A percentile compares a stretch with the other conserved stretches of the same genome.
phyloP scores from a whole-genome alignment of 2,113 vertebrate genomes.

The Coptodon bakossiorum region DNA sequence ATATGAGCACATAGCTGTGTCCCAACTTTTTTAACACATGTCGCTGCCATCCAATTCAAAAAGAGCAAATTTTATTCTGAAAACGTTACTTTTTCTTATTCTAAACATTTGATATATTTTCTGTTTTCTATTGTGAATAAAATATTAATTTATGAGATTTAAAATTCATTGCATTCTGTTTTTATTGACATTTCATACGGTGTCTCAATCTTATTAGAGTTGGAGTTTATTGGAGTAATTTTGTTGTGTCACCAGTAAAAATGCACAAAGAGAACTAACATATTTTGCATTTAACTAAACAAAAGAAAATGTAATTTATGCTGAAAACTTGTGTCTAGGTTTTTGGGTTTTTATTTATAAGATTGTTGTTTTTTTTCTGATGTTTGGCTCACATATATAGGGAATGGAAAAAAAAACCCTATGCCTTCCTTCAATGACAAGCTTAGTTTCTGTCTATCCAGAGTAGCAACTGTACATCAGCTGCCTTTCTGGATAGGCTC shows the following conservation, averaged over 20 bases:
- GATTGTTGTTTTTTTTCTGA: background rate
- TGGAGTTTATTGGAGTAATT: background rate
- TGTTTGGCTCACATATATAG: background rate
- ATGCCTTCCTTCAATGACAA: constrained; percentile 2
- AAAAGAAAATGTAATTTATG: accelerated
- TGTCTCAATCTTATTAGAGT: background rate
- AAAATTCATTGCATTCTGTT: background rate
- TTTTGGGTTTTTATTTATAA: background rate
- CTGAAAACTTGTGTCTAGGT: background rate
- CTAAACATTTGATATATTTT: accelerated
- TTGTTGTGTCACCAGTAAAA: accelerated
- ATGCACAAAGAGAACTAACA: background rate
- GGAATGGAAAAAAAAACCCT: background rate
- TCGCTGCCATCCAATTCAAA: accelerated
- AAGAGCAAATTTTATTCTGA: accelerated
- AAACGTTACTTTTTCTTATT: accelerated
- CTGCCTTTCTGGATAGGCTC: constrained; percentile 14
- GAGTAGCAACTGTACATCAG: constrained; percentile 41
- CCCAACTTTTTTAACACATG: accelerated
- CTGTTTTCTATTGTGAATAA: background rate
- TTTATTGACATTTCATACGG: accelerated
- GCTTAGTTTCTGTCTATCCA: constrained; percentile 17
- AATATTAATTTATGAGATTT: accelerated
- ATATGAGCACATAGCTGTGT: background rate
- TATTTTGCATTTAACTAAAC: background rate